Percentiles rank a stretch among this genome's conserved stretches.
These are phyloP conservation scores for Anoplius nigerrimus DNA, from an alignment of 2,888 invertebrate species.

Conservation along the genomic window DNA sequence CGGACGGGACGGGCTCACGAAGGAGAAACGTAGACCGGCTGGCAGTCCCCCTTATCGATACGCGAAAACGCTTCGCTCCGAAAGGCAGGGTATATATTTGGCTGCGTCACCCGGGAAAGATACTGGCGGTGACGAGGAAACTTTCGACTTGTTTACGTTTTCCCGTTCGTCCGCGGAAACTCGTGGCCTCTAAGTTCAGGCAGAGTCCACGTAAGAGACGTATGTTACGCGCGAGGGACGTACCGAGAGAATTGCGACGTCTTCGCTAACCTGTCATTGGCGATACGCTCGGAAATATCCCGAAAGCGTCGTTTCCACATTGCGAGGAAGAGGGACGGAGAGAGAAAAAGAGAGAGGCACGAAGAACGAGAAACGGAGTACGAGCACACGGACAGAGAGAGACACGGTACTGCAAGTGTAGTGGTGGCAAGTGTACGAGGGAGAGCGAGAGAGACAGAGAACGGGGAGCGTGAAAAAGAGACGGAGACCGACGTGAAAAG, in stretches of 20 bases:
- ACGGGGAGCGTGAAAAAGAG: background rate
- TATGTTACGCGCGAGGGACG: background rate
- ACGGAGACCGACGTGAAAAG: background rate
- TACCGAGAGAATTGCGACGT: background rate
- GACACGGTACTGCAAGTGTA: background rate
- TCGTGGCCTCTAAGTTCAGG: background rate
- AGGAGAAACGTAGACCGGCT: background rate
- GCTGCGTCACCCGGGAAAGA: background rate
- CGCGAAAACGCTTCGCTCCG: background rate
- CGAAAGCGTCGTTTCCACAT: background rate
- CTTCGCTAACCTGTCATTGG: background rate
- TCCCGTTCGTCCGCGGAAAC: background rate
- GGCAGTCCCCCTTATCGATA: background rate
- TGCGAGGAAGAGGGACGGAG: constrained; percentile 1
- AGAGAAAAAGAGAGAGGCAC: background rate
- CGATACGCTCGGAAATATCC: background rate
- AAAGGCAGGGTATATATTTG: background rate
- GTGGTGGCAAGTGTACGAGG: background rate
- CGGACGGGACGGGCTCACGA: background rate
- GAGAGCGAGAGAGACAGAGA: constrained; percentile 7
- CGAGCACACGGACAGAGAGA: background rate
- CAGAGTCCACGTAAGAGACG: background rate
- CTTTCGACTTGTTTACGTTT: constrained; percentile 1
- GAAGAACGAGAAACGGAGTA: background rate
- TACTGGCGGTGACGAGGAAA: constrained; percentile 5